Conservation (phyloP, 1,140 invertebrate genomes). For the Lethocerus indicus region DNA sequence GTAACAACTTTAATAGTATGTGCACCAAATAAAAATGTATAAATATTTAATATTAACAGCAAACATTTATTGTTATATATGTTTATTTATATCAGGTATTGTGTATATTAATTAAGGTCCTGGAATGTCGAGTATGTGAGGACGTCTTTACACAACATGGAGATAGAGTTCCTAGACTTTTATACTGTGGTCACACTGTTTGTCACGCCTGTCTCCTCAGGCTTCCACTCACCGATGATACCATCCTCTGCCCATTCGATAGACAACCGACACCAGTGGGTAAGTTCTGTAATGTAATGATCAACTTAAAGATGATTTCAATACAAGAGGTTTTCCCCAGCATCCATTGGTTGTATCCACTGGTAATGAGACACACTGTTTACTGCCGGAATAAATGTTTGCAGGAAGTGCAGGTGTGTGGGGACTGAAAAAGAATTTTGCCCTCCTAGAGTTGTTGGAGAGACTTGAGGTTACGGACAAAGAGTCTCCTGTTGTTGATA, state of each 20-base stretch:
- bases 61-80: too few relatives aligned
- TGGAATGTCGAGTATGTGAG: slow-evolving; percentile 44
- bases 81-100: too few relatives aligned
- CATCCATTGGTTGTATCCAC: too few relatives aligned
- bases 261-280: slow-evolving; percentile 37
- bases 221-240: slow-evolving; percentile 27
- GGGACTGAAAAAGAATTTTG: slow-evolving; percentile 47
- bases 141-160: slow-evolving; percentile 40
- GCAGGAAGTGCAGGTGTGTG: slow-evolving; percentile 34
- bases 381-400: too few relatives aligned
- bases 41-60: too few relatives aligned
- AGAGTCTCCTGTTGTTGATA: not conserved
- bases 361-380: too few relatives aligned
- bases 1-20: too few relatives aligned
- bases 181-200: slow-evolving; percentile 43
- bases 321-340: not conserved
- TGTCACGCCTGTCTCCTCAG: slow-evolving; percentile 39
- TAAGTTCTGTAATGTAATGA: slow-evolving; percentile 17
- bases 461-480: slow-evolving; percentile 22
- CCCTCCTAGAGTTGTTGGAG: slow-evolving; percentile 38
- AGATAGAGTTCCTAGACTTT: slow-evolving; percentile 37
- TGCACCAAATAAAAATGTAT: too few relatives aligned
- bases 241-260: slow-evolving; percentile 41
- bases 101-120: too few relatives aligned
- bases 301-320: too few relatives aligned